A percentile compares a stretch with the other conserved stretches of the same genome.
Evolutionary conservation across 2,797 vertebrate species (phyloP).

Genomic region (Neosalanx taihuensis): DNA sequence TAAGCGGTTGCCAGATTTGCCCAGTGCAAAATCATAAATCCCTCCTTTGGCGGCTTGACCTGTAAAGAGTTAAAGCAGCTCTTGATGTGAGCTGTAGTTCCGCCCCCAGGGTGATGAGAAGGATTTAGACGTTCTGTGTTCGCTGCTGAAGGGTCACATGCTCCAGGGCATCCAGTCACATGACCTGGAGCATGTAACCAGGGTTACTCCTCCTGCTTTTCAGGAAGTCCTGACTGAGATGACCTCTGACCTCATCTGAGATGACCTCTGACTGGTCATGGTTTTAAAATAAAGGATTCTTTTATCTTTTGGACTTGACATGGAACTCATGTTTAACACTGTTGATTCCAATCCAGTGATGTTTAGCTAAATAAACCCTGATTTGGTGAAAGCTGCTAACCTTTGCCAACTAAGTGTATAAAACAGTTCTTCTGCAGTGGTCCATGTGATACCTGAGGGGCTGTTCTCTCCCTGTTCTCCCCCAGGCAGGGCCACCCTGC

Average conservation of each 20-base stretch:
- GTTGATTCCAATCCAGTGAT: no score
- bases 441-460: neutral
- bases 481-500: conserved; percentile 88
- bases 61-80: conserved; percentile 44
- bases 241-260: conserved; percentile 16
- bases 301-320: no score
- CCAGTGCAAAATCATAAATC: conserved; percentile 51
- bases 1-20: conserved; percentile 61
- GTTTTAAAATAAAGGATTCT: no score
- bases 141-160: neutral
- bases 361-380: no score
- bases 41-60: conserved; percentile 48
- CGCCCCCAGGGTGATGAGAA: conserved; percentile 29
- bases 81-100: neutral
- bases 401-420: no score
- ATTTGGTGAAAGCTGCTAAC: no score
- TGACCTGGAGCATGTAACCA: conserved; percentile 32
- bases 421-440: no score
- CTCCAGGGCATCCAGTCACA: no score
- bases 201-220: conserved; percentile 33
- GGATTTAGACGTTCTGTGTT: conserved; percentile 12
- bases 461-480: neutral
- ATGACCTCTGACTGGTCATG: no score
- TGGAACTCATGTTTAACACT: no score
- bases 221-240: conserved; percentile 37